These are phyloP conservation scores for Chrysomela aeneicollis DNA, from an alignment of 2,888 invertebrate species.

Conservation along the genomic window DNA sequence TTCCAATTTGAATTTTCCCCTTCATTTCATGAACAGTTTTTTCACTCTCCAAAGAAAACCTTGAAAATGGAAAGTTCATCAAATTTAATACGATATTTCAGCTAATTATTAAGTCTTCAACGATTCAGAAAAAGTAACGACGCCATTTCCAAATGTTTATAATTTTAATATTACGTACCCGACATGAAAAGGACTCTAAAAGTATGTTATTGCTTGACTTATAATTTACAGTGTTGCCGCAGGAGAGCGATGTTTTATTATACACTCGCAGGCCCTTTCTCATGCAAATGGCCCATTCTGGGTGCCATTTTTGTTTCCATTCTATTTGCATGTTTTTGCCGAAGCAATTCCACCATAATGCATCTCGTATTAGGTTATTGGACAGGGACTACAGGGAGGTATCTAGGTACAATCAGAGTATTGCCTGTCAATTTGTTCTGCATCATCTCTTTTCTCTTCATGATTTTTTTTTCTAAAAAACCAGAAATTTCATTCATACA, in stretches of 20 bases:
- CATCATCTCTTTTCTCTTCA: no score
- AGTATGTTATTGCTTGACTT: slow-evolving; percentile 31
- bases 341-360: slow-evolving; percentile 41
- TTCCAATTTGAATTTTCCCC: no score
- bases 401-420: slow-evolving; percentile 5
- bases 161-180: slow-evolving; percentile 30
- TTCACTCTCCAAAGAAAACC: no score
- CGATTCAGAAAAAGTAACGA: slow-evolving; percentile 23
- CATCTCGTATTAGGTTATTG: slow-evolving; percentile 40
- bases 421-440: no score
- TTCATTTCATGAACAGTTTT: no score
- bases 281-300: slow-evolving; percentile 41
- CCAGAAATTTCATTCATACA: no score
- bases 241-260: slow-evolving; percentile 36
- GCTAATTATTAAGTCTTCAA: background rate
- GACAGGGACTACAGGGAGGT: slow-evolving; percentile 32
- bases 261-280: slow-evolving; percentile 35
- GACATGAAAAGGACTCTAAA: slow-evolving; percentile 34
- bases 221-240: slow-evolving; percentile 41
- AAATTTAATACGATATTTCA: background rate
- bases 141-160: slow-evolving; percentile 31
- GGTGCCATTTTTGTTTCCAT: slow-evolving; percentile 37
- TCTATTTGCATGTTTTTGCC: slow-evolving; percentile 43
- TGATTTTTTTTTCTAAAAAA: no score
- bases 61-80: no score